phyloP scores from a whole-genome alignment of 2,113 vertebrate genomes.

The Ictalurus furcatus region DNA sequence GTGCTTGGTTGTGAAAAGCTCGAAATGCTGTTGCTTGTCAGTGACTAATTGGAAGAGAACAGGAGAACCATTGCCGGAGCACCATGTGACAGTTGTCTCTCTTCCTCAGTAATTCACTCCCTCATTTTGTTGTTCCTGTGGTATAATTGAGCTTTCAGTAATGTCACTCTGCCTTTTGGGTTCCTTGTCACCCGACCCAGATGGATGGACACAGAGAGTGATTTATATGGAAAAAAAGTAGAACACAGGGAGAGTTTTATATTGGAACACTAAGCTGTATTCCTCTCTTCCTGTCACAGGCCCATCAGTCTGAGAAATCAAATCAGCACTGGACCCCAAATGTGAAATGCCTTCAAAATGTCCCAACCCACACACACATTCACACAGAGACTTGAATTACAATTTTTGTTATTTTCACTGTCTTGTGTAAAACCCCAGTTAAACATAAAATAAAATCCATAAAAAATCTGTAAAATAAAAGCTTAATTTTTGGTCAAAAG shows the following conservation, averaged over 20 bases:
- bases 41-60: constrained; percentile 29
- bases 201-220: constrained; percentile 2
- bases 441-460: neutral
- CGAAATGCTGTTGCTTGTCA: constrained; percentile 15
- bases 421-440: neutral
- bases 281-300: constrained; percentile 11
- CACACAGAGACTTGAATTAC: constrained; percentile 4
- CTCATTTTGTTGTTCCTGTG: neutral
- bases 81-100: constrained; percentile 22
- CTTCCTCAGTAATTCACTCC: neutral
- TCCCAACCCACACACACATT: neutral
- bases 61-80: neutral
- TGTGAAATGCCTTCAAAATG: constrained; percentile 15
- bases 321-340: constrained; percentile 23
- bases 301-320: constrained; percentile 28
- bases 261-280: constrained; percentile 2
- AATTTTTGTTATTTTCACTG: constrained; percentile 8
- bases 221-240: constrained; percentile 4
- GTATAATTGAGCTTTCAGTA: constrained; percentile 32
- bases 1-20: neutral
- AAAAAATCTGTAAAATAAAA: neutral
- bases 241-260: constrained; percentile 1
- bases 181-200: constrained; percentile 7
- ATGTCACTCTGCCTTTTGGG: constrained; percentile 1
- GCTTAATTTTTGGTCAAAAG: neutral